Evolutionary conservation across 2,888 invertebrate genomes (phyloP), one percentile per base, ranked within the genome.

Genomic region (Amiota communis): DNA sequence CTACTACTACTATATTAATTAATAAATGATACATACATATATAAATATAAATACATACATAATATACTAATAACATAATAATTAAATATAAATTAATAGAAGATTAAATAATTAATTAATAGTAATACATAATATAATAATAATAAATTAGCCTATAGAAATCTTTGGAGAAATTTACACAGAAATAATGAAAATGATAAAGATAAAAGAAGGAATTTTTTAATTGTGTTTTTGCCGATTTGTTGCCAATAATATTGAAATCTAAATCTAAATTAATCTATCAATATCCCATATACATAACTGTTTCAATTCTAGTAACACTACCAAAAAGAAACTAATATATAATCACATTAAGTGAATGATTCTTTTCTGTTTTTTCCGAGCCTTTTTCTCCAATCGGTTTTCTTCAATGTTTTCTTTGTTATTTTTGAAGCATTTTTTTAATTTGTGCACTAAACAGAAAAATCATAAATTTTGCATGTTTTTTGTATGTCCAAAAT

Each of bases 211-310:
- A 36, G 2, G 8, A 6, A 36, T 67, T 48, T 48, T 61, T 59
- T 59, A 20, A 20, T 59, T 59, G n/a, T 74, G 76, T 78, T 57
- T 83, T 78, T 79, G 87, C 87, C 87, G 84, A 80, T 76, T 78
- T 77, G 79, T 87, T 88, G 88, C 88, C 88, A 86, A 81, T 81
- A 79, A 72, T 51, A 13, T 15, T 36, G 12, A 36, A 63, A 53
- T n/a, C n/a, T 53, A 12, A n/a, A 15, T 15, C 13, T 15, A 15
- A 53, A 9, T n/a, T n/a, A 53, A 53, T 53, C 53, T 15, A 53
- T 53, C 53, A 53, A 53, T 15, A 6, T 36, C 23, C 23, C 36
- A 36, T 36, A 36, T 6, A 36, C 36, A 6, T 6, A 6, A 36
- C 36, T 36, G 2, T 4, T 36, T 36, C 36, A 36, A 36, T 3